These are phyloP conservation scores for Phrynocephalus forsythii DNA, from an alignment of 2,797 vertebrate species.

Conservation along the genomic window DNA sequence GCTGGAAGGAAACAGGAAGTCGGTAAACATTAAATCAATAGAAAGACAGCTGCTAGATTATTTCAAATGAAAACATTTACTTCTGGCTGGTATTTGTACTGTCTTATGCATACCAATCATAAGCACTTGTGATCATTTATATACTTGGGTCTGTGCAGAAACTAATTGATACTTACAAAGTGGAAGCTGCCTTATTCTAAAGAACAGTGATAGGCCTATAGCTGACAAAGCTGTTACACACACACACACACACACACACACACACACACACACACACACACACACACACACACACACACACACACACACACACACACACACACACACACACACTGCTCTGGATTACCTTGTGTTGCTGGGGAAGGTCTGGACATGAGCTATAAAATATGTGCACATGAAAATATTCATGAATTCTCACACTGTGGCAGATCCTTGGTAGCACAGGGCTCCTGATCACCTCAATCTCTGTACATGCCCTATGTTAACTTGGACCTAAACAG, in stretches of 20 bases:
- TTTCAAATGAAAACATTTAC: slow-evolving; percentile 51
- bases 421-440: too few relatives aligned
- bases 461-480: neutral
- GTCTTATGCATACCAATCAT: slow-evolving; percentile 19
- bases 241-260: too few relatives aligned
- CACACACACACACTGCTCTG: too few relatives aligned
- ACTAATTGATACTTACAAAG: neutral
- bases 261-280: too few relatives aligned
- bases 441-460: too few relatives aligned
- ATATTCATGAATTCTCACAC: too few relatives aligned
- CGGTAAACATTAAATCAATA: slow-evolving; percentile 65
- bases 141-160: slow-evolving; percentile 3
- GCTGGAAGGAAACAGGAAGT: slow-evolving; percentile 65
- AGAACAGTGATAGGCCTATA: neutral
- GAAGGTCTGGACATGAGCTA: too few relatives aligned
- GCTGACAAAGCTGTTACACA: too few relatives aligned
- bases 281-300: too few relatives aligned
- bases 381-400: too few relatives aligned
- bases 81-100: slow-evolving; percentile 33
- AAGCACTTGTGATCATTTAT: slow-evolving; percentile 24
- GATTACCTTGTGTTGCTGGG: too few relatives aligned
- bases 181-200: neutral
- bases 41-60: slow-evolving; percentile 26
- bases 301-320: too few relatives aligned
- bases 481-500: neutral